Evolutionary conservation across 2,888 invertebrate species (phyloP), one percentile per base, ranked within the genome.

Genomic region (Melolontha melolontha): DNA sequence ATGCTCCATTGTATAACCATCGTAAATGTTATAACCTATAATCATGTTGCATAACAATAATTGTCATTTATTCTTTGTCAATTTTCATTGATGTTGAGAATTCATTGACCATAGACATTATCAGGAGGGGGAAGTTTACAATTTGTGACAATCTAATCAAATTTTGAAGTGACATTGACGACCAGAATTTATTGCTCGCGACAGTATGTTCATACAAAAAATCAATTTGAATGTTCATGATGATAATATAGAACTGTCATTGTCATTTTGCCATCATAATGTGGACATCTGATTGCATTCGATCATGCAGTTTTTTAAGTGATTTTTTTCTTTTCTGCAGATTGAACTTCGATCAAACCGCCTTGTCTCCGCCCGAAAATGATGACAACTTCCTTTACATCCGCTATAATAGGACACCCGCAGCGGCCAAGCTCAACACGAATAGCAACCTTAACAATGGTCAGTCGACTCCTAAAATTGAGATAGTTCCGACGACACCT

Each of bases 351-450:
- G 87, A 87, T 70, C 86, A 87, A 66, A 83, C 80, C 63, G 82
- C 88, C 10, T 88, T 88, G 73, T 92, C 92, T 14, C 92, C 93
- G 16, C 92, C 92, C 1, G 88, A 90, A 27, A 88, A 90, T 47
- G 92, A 92, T 81, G 92, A 92, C 77, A 90, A 88, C 62, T 92
- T 92, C 80, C 87, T 89, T 59, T 91, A 91, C 79, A 81, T 81
- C 67, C 78, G 79, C 22, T 78, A 79, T 64, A 89, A 88, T 11
- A 86, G 82, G 75, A 78, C 67, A 44, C 44, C 70, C 16, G 57
- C 55, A 12, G 63, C 68, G 34, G 65, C 64, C 34, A 47, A 44
- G 22, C 49, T 40, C 12, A 66, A 67, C 16, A 8, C 68, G 8
- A 67, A 49, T 47, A 39, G 66, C 16, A 34, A 66, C 29, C 5